A percentile compares a stretch with the other conserved stretches of the same genome.
Conservation (phyloP, 1,140 invertebrate genomes). For the Drosophila takahashii region DNA sequence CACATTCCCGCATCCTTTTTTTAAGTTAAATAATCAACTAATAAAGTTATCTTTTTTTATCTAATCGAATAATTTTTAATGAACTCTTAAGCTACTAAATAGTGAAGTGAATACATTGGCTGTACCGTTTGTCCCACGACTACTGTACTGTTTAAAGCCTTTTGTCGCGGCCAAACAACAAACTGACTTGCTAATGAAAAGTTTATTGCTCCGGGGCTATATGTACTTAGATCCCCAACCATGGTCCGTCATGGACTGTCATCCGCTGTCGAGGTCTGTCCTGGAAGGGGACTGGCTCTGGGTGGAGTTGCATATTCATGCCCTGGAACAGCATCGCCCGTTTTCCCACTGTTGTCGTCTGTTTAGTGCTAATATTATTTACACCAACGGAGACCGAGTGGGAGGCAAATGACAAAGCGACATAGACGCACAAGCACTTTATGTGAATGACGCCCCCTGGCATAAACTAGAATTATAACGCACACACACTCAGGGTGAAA, state of each 20-base stretch:
- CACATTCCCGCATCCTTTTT: no score
- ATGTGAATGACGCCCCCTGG: slow-evolving; percentile 75
- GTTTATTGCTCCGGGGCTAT: slow-evolving; percentile 68
- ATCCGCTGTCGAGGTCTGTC: slow-evolving; percentile 2
- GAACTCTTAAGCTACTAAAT: no score
- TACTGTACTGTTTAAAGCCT: slow-evolving; percentile 55
- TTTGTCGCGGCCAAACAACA: slow-evolving; percentile 59
- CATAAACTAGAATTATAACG: slow-evolving; percentile 76
- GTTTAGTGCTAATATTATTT: slow-evolving; percentile 81
- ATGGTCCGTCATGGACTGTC: slow-evolving; percentile 14
- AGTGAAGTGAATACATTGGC: background rate
- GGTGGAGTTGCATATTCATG: slow-evolving; percentile 42
- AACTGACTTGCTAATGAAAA: slow-evolving; percentile 81
- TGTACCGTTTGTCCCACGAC: background rate
- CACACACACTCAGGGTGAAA: slow-evolving; percentile 42
- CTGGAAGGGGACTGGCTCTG: slow-evolving; percentile 19
- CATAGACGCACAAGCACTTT: slow-evolving; percentile 75
- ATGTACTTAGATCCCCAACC: slow-evolving; percentile 41
- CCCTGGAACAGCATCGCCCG: slow-evolving; percentile 3
- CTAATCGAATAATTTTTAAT: no score
- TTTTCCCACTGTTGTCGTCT: slow-evolving; percentile 36
- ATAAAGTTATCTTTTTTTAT: no score
- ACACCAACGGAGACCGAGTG: slow-evolving; percentile 36
- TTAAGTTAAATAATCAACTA: no score
- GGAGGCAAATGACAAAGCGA: slow-evolving; percentile 54